Percentiles rank a stretch among this genome's conserved stretches.
phyloP scores from a whole-genome alignment of 2,888 invertebrate species.

The Drosophila cyrtoloma region DNA sequence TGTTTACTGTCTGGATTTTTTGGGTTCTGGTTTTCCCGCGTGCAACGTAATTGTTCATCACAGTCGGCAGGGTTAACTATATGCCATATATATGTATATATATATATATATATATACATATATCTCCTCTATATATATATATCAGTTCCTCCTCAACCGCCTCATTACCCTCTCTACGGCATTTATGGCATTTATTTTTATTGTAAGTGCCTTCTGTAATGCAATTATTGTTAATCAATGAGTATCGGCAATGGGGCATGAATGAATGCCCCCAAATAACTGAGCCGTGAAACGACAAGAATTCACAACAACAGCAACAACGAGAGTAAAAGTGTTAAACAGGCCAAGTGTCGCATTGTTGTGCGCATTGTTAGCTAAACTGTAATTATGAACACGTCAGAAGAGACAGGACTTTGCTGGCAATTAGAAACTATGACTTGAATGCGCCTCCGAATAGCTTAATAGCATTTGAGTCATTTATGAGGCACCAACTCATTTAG shows the following conservation, averaged over 20 bases:
- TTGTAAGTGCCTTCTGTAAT: constrained; percentile 51
- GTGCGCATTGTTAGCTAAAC: constrained; percentile 11
- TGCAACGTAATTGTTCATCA: constrained; percentile 48
- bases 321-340: constrained; percentile 35
- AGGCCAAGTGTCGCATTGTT: constrained; percentile 46
- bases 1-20: constrained; percentile 18
- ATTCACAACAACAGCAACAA: constrained; percentile 36
- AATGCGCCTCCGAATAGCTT: background rate
- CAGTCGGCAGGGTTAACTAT: constrained; percentile 37
- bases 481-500: constrained; percentile 30
- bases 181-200: constrained; percentile 30
- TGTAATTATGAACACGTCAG: constrained; percentile 39
- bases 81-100: constrained; percentile 18
- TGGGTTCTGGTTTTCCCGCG: constrained; percentile 33
- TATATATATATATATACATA: background rate
- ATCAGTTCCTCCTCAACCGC: background rate
- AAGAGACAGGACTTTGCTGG: background rate
- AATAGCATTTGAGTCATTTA: constrained; percentile 8
- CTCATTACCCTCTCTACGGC: background rate
- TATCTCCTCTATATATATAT: background rate
- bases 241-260: constrained; percentile 40
- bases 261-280: constrained; percentile 45
- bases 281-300: constrained; percentile 45
- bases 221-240: constrained; percentile 77
- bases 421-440: background rate